phyloP scores from a whole-genome alignment of 35 echinoderm and acorn worm genomes.

The Chiridota heheva region DNA sequence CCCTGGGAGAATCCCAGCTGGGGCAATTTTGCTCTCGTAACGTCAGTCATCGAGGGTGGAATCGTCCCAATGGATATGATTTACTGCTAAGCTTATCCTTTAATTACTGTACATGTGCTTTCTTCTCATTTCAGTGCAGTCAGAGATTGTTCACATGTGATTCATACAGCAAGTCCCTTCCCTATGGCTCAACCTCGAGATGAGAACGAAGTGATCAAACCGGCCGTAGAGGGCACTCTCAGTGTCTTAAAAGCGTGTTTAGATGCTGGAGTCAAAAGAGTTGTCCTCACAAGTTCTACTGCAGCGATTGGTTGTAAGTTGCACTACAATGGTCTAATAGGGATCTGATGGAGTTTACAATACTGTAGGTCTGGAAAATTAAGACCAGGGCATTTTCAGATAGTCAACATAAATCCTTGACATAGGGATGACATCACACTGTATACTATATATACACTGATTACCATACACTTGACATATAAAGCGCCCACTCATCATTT shows the following conservation, averaged over 20 bases:
- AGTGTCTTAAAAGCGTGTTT: conserved; percentile 38
- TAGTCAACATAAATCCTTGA: too few relatives aligned
- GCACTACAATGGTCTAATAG: not conserved
- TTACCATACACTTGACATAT: too few relatives aligned
- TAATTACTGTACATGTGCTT: too few relatives aligned
- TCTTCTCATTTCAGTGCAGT: conserved; percentile 38
- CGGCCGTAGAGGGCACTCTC: conserved; percentile 49
- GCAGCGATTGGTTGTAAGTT: conserved; percentile 23
- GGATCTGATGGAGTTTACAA: not conserved
- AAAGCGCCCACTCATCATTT: too few relatives aligned
- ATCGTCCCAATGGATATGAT: too few relatives aligned
- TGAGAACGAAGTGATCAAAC: conserved; percentile 52
- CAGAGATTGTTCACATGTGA: conserved; percentile 35
- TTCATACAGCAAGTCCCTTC: conserved; percentile 52
- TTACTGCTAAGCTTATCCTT: too few relatives aligned
- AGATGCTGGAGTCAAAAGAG: conserved; percentile 45
- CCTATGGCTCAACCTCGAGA: conserved; percentile 11
- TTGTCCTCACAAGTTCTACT: conserved; percentile 53
- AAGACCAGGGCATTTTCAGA: not conserved
- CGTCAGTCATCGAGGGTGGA: too few relatives aligned
- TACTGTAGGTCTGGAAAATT: not conserved
- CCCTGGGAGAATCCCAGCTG: too few relatives aligned
- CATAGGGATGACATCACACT: too few relatives aligned
- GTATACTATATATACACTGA: too few relatives aligned
- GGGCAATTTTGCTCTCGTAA: too few relatives aligned